Evolutionary conservation across 2,888 invertebrate species (phyloP).

Genomic region (Frankliniella fusca): DNA sequence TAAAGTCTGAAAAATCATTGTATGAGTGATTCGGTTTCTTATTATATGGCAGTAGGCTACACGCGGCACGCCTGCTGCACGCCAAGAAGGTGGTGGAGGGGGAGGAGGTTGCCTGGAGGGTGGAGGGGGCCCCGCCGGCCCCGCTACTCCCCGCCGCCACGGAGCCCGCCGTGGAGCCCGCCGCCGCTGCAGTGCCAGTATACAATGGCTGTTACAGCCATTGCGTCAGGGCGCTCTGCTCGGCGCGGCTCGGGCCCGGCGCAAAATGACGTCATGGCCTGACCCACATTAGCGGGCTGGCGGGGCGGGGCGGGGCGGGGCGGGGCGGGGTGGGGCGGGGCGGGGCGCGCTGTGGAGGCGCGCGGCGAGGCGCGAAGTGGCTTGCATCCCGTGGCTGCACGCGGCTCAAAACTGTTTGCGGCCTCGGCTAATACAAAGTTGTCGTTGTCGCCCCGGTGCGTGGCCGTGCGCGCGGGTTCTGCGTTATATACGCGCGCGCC

Average conservation of each 20-base stretch:
- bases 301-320: background rate
- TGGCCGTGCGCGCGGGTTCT: too few species aligned
- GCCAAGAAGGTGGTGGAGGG: too few species aligned
- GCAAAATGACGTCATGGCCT: constrained; percentile 24
- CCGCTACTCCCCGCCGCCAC: background rate
- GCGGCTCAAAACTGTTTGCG: background rate
- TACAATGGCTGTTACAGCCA: constrained; percentile 18
- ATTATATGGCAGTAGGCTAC: too few species aligned
- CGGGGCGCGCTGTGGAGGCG: background rate
- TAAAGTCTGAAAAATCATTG: too few species aligned
- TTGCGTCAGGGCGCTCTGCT: constrained; percentile 16
- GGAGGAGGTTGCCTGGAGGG: too few species aligned
- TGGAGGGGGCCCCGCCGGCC: background rate
- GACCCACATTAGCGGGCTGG: constrained; percentile 14
- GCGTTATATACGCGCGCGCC: too few species aligned
- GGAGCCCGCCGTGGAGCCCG: background rate
- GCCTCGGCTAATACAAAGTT: too few species aligned
- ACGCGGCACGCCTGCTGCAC: too few species aligned
- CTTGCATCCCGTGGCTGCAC: background rate
- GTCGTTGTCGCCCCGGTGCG: too few species aligned
- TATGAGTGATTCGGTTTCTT: too few species aligned
- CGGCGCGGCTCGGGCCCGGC: constrained; percentile 17
- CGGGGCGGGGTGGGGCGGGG: background rate
- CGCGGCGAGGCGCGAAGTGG: background rate
- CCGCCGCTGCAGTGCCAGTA: background rate